Evolutionary conservation across 2,113 vertebrate species (phyloP).

Genomic region (Larimichthys crocea): DNA sequence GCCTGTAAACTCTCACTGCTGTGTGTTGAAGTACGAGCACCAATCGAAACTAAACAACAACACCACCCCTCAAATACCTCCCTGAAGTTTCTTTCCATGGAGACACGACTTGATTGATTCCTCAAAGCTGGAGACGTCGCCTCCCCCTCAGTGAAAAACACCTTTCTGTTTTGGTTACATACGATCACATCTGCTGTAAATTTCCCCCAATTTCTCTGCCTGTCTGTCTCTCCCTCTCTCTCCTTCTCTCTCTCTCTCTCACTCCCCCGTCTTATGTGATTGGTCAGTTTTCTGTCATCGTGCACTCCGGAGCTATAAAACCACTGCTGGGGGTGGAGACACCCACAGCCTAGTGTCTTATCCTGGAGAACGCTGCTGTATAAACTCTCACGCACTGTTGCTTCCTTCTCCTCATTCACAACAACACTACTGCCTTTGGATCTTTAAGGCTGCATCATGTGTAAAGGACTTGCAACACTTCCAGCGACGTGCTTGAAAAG

Average conservation of each 20-base stretch:
- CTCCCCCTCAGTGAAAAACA: slow-evolving; percentile 20
- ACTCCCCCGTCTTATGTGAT: slow-evolving; percentile 56
- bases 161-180: slow-evolving; percentile 41
- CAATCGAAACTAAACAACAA: background rate
- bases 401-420: background rate
- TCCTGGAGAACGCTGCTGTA: slow-evolving; percentile 22
- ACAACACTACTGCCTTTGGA: slow-evolving; percentile 30
- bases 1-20: background rate
- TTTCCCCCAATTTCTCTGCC: slow-evolving; percentile 3
- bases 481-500: slow-evolving; percentile 95
- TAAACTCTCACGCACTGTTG: slow-evolving; percentile 5
- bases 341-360: slow-evolving; percentile 41
- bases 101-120: background rate
- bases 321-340: slow-evolving; percentile 66
- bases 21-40: background rate
- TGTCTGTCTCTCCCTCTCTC: slow-evolving; percentile 12
- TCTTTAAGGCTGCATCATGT: slow-evolving; percentile 84
- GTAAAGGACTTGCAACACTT: slow-evolving; percentile 92
- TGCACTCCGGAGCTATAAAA: slow-evolving; percentile 73
- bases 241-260: background rate
- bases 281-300: slow-evolving; percentile 59
- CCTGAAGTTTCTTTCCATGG: background rate
- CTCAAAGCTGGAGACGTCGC: background rate
- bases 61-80: background rate
- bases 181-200: background rate